phyloP scores from a whole-genome alignment of 2,797 vertebrate species.

The Muraenolepis orangiensis region DNA sequence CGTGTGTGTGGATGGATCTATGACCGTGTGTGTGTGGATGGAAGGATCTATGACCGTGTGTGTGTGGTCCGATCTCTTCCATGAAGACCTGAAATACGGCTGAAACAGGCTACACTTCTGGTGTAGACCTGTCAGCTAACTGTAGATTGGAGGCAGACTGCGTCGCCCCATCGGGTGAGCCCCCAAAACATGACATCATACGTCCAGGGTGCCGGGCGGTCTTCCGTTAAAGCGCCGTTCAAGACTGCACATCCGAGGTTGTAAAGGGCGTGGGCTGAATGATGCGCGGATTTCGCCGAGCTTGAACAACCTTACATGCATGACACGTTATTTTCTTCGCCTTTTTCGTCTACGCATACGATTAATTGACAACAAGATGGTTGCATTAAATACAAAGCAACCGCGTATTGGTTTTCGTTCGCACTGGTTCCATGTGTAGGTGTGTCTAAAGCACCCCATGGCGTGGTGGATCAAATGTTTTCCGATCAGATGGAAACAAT shows the following conservation, averaged over 20 bases:
- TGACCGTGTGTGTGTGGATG: too few relatives aligned
- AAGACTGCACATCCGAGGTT: slow-evolving; percentile 25
- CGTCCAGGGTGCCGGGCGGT: slow-evolving; percentile 1
- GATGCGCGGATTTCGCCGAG: neutral
- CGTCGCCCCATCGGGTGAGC: slow-evolving; percentile 11
- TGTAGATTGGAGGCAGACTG: neutral
- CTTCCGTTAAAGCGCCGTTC: slow-evolving; percentile 32
- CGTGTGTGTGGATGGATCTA: too few relatives aligned
- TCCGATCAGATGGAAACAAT: neutral
- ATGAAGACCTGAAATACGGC: neutral
- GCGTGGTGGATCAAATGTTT: neutral
- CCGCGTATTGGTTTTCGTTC: neutral
- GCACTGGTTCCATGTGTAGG: neutral
- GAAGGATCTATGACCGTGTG: too few relatives aligned
- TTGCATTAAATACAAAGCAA: neutral
- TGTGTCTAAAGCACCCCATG: slow-evolving; percentile 27
- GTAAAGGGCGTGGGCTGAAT: slow-evolving; percentile 39
- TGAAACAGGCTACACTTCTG: neutral
- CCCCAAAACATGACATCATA: slow-evolving; percentile 61
- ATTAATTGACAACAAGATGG: neutral
- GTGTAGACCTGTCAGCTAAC: neutral
- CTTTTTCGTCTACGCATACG: neutral
- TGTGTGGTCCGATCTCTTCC: neutral
- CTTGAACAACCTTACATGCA: neutral
- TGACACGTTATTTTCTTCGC: neutral